Base-by-base conservation (phyloP, 2,888 invertebrate species). In the Auanema freiburgensis region DNA sequence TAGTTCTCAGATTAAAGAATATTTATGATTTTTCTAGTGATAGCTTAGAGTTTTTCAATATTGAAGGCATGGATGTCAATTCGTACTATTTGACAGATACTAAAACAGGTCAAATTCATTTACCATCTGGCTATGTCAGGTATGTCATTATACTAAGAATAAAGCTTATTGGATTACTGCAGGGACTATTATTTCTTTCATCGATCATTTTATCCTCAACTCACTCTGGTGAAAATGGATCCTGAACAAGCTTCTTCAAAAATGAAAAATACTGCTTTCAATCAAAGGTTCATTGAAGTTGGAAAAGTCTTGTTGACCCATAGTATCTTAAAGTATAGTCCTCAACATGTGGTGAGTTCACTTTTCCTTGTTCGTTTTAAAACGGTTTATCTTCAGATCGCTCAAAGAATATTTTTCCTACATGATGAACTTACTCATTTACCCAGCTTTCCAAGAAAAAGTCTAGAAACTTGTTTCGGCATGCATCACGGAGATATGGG, bases 341-440 rank as follows among this genome's bases (percentile, higher is more conserved):
- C 84, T 24, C 84, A 84, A 71, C 67, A 71, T 54, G 79, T 82
- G 59, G 84, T 84, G 59, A 63, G 74, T 54, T 11, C 16, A 0
- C 33, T 14, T n/a, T 11, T 1, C 3, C 4, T 18, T 46, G 6
- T 5, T 10, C 16, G 46, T 10, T 51, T 24, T 68, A 57, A 66
- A 4, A 5, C 4, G 3, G 6, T 52, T 24, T 4, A 4, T 52
- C 83, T 80, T 61, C 84, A 92, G 91, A 89, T 96, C 11, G 94
- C 96, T 8, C 97, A 96, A 86, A 89, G 97, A 71, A 96, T 98
- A 3, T 94, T 96, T 2, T 98, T 98, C 84, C 88, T 99, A 6
- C 97, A 98, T 84, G 98, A 99, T 83, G 98, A 99, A 85, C 88
- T 99, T 10, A 95, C 96, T 90, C 98, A 98, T 84, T 87, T 98